Evolutionary conservation across 2,113 vertebrate species (phyloP).

Genomic region (Ceyx melanurus): DNA sequence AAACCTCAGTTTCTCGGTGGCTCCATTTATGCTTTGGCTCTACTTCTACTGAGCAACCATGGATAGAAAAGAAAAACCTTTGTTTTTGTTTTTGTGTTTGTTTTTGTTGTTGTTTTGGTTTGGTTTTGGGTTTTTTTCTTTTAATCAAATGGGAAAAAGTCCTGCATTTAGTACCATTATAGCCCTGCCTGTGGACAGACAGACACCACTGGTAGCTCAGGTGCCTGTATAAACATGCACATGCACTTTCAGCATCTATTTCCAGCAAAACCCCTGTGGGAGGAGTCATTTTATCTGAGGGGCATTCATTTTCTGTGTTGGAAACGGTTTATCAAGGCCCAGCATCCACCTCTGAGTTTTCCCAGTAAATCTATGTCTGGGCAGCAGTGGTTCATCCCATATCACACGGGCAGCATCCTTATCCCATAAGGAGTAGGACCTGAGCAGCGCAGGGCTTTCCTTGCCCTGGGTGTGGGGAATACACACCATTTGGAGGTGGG

Average conservation of each 20-base stretch:
- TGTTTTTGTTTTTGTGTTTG: neutral
- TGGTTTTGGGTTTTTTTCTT: too few relatives aligned
- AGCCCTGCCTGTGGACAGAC: neutral
- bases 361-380: fast-evolving
- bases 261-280: fast-evolving
- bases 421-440: neutral
- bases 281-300: neutral
- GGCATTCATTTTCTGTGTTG: neutral
- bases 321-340: neutral
- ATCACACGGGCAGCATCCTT: neutral
- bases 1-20: neutral
- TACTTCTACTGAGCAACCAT: neutral
- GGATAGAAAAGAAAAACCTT: neutral
- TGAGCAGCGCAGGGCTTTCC: fast-evolving
- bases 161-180: neutral
- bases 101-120: too few relatives aligned
- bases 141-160: neutral
- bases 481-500: neutral
- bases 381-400: neutral
- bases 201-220: neutral
- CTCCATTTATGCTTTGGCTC: neutral
- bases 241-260: neutral
- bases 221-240: fast-evolving
- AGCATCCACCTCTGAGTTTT: too few relatives aligned
- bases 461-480: neutral